phyloP scores from a whole-genome alignment of 2,888 invertebrate genomes.

The Dynastes maya region DNA sequence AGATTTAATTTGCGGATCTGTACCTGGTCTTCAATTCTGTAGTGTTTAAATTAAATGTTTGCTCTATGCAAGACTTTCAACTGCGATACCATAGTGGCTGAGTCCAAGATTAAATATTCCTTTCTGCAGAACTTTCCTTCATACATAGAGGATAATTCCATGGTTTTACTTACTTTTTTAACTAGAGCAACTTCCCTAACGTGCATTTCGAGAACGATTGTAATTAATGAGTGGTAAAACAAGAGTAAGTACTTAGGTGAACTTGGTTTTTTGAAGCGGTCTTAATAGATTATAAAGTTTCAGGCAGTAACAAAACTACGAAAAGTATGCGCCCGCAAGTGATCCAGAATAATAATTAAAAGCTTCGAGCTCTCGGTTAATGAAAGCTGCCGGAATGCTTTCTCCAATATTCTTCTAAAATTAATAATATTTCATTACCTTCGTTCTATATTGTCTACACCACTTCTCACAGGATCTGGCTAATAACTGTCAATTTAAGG shows the following conservation, averaged over 20 bases:
- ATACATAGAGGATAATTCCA: too few species aligned
- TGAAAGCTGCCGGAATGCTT: conserved; percentile 28
- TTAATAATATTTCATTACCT: conserved; percentile 47
- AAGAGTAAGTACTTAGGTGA: conserved; percentile 2
- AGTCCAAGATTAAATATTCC: too few species aligned
- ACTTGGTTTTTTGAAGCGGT: background rate
- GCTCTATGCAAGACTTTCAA: too few species aligned
- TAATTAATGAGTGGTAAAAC: too few species aligned
- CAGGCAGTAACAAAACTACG: conserved; percentile 22
- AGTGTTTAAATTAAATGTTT: too few species aligned
- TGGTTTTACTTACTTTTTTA: too few species aligned
- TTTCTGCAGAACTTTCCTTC: too few species aligned
- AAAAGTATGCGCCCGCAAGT: background rate
- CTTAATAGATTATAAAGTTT: conserved; percentile 12
- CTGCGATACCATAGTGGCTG: too few species aligned
- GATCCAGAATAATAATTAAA: conserved; percentile 29
- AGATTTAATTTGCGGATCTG: too few species aligned
- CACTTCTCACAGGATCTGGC: conserved; percentile 27
- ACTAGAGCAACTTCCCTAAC: too few species aligned
- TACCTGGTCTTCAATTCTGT: too few species aligned
- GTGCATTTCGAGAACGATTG: too few species aligned
- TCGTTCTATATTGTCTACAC: conserved; percentile 9
- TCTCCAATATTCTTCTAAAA: conserved; percentile 41
- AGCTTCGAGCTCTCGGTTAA: conserved; percentile 19
- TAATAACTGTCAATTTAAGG: conserved; percentile 44